Percentiles rank a stretch among this genome's conserved stretches.
phyloP scores from a whole-genome alignment of 64 coral and sea anemone genomes.

The Dendronephthya gigantea region DNA sequence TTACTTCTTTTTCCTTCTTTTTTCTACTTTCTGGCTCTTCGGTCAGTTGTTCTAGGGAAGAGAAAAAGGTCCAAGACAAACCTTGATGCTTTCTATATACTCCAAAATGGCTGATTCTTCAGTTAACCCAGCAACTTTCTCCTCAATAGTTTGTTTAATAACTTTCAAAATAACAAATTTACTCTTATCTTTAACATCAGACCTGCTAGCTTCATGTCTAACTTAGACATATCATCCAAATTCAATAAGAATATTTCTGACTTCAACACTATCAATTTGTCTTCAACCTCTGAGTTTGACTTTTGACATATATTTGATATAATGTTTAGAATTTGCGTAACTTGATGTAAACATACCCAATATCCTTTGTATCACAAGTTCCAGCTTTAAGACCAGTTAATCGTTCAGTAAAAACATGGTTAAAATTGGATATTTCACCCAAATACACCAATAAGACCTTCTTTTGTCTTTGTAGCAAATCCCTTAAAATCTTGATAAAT shows the following conservation, averaged over 20 bases:
- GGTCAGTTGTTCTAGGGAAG: neutral
- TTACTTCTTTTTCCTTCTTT: neutral
- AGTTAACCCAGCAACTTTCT: neutral
- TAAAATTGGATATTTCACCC: neutral
- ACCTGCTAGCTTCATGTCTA: neutral
- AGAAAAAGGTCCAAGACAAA: neutral
- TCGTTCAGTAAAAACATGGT: neutral
- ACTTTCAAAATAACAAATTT: neutral
- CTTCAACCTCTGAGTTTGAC: neutral
- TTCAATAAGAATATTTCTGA: neutral
- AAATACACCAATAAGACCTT: constrained; percentile 1
- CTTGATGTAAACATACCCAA: neutral
- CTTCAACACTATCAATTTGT: neutral
- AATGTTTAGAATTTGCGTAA: neutral
- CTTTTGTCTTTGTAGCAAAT: neutral
- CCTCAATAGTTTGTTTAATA: neutral
- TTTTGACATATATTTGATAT: neutral
- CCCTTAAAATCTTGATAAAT: neutral
- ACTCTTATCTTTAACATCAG: neutral
- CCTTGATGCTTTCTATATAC: constrained; percentile 4
- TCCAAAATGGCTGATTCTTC: neutral
- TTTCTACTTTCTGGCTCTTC: neutral
- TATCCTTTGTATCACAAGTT: neutral
- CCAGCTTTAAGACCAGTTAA: neutral
- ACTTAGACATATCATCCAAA: neutral